A percentile compares a stretch with the other conserved stretches of the same genome.
Evolutionary conservation across 2,797 vertebrate genomes (phyloP).

Genomic region (Cynodonichthys magdalenae): DNA sequence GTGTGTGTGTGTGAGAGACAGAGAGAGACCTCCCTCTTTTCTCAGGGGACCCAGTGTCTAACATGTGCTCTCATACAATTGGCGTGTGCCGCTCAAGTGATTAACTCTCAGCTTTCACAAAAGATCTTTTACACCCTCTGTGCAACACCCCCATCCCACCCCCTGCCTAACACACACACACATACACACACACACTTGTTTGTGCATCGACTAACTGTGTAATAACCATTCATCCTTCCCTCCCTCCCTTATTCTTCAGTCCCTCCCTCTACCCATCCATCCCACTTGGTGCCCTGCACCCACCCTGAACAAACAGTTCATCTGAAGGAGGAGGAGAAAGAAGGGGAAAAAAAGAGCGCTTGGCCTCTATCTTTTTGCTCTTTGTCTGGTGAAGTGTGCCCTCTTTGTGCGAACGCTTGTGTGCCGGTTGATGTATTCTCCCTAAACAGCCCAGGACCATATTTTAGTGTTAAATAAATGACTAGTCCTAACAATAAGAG

Average conservation of each 20-base stretch:
- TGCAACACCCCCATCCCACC: constrained; percentile 9
- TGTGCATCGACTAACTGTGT: constrained; percentile 71
- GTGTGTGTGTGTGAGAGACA: constrained; percentile 35
- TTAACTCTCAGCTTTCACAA: constrained; percentile 83
- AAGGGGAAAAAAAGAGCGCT: constrained; percentile 55
- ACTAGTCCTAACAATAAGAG: constrained; percentile 67
- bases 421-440: constrained; percentile 71
- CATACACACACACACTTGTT: constrained; percentile 50
- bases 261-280: constrained; percentile 53
- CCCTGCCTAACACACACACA: constrained; percentile 43
- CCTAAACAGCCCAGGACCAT: constrained; percentile 68
- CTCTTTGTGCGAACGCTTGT: constrained; percentile 71
- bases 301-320: constrained; percentile 78
- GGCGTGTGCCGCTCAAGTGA: constrained; percentile 86
- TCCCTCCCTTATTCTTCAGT: constrained; percentile 44
- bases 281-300: constrained; percentile 72
- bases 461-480: constrained; percentile 81
- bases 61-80: constrained; percentile 77
- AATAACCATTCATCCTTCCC: constrained; percentile 65
- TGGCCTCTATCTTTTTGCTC: constrained; percentile 63
- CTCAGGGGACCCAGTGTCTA: constrained; percentile 71
- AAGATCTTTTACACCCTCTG: constrained; percentile 67
- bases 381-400: constrained; percentile 84
- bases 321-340: constrained; percentile 48
- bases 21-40: constrained; percentile 47